These are phyloP conservation scores for Strix aluco DNA, from an alignment of 2,113 vertebrate genomes.

Conservation along the genomic window DNA sequence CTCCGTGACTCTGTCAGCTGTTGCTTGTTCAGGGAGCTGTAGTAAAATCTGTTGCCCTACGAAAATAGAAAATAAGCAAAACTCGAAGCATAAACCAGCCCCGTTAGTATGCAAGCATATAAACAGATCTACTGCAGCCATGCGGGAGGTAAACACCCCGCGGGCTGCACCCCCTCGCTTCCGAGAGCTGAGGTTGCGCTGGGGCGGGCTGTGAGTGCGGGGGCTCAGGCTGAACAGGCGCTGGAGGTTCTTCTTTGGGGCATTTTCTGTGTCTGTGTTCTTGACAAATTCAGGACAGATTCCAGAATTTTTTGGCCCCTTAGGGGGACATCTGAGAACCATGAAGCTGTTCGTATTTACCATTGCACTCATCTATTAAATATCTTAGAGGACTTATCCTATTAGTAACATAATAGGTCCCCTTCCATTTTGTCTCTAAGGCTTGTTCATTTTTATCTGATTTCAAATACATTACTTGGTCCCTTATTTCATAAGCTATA, in stretches of 20 bases:
- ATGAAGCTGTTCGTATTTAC: not conserved
- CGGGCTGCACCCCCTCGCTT: not conserved
- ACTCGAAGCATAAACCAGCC: not conserved
- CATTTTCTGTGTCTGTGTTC: not conserved
- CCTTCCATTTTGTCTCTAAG: not conserved
- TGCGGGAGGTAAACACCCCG: not conserved
- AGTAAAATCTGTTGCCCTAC: not conserved
- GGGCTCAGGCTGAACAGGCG: not conserved
- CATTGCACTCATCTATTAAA: not conserved
- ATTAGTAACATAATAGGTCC: not conserved
- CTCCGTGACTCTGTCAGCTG: not conserved
- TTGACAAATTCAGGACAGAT: not conserved
- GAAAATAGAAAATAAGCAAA: not conserved
- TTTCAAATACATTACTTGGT: not conserved
- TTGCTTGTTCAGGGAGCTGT: not conserved
- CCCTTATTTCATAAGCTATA: not conserved
- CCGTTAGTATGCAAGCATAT: not conserved
- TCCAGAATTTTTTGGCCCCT: not conserved
- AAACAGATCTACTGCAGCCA: not conserved
- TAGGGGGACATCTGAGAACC: not conserved
- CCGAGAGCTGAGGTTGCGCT: not conserved
- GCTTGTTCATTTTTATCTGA: not conserved
- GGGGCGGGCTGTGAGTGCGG: fast-evolving
- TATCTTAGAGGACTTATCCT: not conserved
- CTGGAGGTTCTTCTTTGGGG: not conserved